A percentile compares a stretch with the other conserved stretches of the same genome.
These are phyloP conservation scores for Porites rus DNA, from an alignment of 92 coral and sea anemone genomes.

Conservation along the genomic window DNA sequence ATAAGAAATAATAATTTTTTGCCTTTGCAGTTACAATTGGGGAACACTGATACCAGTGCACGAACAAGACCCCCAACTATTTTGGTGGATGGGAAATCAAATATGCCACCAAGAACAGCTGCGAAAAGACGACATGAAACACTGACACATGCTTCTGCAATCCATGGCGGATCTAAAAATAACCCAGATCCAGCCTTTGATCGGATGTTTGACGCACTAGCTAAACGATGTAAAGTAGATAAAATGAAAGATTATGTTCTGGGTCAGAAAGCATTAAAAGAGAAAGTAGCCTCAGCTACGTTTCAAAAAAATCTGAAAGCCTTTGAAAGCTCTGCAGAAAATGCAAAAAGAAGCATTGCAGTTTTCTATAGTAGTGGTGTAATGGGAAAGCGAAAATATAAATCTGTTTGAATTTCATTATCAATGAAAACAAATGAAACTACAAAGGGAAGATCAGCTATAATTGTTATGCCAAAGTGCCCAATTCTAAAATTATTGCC, in stretches of 20 bases:
- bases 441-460: constrained; percentile 18
- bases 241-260: constrained; percentile 45
- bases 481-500: constrained; percentile 21
- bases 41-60: constrained; percentile 19
- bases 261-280: constrained; percentile 33
- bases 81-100: constrained; percentile 30
- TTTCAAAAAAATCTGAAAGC: background rate
- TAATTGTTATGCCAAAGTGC: constrained; percentile 53
- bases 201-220: constrained; percentile 49
- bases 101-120: constrained; percentile 35
- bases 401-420: constrained; percentile 45
- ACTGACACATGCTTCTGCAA: constrained; percentile 9
- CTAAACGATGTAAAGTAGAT: constrained; percentile 52
- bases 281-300: constrained; percentile 27
- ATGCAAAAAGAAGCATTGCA: constrained; percentile 59
- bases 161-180: constrained; percentile 41
- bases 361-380: constrained; percentile 61
- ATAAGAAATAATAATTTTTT: too few species aligned
- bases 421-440: constrained; percentile 48
- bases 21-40: background rate
- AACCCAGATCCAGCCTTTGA: constrained; percentile 43
- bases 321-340: constrained; percentile 30
- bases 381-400: constrained; percentile 61
- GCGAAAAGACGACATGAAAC: constrained; percentile 33
- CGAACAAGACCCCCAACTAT: constrained; percentile 32